Base-by-base conservation (phyloP, 2,888 invertebrate genomes). In the Hedychridium roseum region DNA sequence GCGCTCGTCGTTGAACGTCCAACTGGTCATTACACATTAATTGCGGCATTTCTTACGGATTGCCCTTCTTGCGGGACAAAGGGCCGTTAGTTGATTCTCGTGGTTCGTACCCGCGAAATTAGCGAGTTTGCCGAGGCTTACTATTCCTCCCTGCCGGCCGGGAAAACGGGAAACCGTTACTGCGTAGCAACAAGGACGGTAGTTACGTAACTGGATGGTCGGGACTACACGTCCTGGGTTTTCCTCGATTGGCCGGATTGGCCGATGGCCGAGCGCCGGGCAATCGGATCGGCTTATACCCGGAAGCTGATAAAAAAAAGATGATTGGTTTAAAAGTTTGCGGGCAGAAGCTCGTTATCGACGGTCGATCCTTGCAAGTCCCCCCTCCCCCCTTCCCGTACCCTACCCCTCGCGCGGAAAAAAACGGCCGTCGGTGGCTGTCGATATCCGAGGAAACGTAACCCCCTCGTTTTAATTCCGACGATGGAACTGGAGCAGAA, bases 381-480 rank as follows among this genome's bases (percentile, higher is more conserved):
- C 27, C 27, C n/a, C 9, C 12, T 7, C 27, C n/a, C 9, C 12
- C 9, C 27, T 3, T 12, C 3, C 27, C 23, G 23, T 23, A 6
- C 9, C 23, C 5, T 23, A 4, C 9, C 23, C 26, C 41, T 32
- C 20, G 11, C 30, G 32, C n/a, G 9, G 42, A 49, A 59, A 49
- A 39, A 42, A 11, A 12, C n/a, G 38, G 39, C 46, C 42, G 27
- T 27, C 27, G 9, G 12, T 30, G 20, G 32, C 23, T 43, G 45
- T 44, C 32, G 43, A 39, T 55, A 48, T 50, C 43, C 38, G 27
- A 15, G 32, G 36, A 31, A 46, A 43, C 28, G 32, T 37, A 46
- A 54, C 47, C 51, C 43, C 41, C 34, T 48, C 41, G 46, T 44
- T 51, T 59, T 59, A 59, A 59, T 59, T 37, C 51, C 38, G 51